Percentiles rank a stretch among this genome's conserved stretches.
phyloP scores from a whole-genome alignment of 1,140 invertebrate species.

The Aphelinus atriplicis region DNA sequence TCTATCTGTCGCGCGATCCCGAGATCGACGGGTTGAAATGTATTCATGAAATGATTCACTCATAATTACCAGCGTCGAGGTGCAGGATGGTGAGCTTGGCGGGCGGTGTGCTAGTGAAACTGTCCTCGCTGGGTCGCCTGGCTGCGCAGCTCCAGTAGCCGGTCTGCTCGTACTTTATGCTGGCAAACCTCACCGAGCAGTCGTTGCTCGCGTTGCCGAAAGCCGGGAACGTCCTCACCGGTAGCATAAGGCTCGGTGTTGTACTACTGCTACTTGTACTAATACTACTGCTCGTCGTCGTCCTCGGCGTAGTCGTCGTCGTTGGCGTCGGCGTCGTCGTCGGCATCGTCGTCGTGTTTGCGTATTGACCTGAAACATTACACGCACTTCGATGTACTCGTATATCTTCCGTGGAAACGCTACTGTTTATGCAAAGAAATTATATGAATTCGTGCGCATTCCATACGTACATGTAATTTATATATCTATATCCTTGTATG shows the following conservation, averaged over 20 bases:
- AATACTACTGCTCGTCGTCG: background rate
- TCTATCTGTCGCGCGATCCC: too few relatives aligned
- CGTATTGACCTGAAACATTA: too few relatives aligned
- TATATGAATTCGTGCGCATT: too few relatives aligned
- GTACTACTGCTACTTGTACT: conserved; percentile 47
- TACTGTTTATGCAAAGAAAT: too few relatives aligned
- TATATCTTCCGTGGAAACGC: too few relatives aligned
- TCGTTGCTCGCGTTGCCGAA: conserved; percentile 64
- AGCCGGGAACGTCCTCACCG: conserved; percentile 59
- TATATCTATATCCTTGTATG: too few relatives aligned
- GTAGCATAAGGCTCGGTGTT: conserved; percentile 45
- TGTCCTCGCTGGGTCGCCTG: conserved; percentile 50
- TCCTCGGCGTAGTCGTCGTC: background rate
- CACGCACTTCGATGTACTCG: too few relatives aligned
- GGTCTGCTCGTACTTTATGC: conserved; percentile 60
- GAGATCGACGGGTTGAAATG: too few relatives aligned
- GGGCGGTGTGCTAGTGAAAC: conserved; percentile 59
- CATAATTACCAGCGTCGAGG: conserved; percentile 50
- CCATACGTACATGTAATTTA: too few relatives aligned
- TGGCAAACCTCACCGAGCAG: conserved; percentile 62
- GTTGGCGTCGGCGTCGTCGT: background rate
- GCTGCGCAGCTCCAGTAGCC: conserved; percentile 64
- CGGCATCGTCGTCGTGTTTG: too few relatives aligned
- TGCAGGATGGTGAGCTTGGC: conserved; percentile 59
- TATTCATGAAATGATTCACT: too few relatives aligned